Conservation (phyloP, 2,888 invertebrate species). For the Julus scanicus region DNA sequence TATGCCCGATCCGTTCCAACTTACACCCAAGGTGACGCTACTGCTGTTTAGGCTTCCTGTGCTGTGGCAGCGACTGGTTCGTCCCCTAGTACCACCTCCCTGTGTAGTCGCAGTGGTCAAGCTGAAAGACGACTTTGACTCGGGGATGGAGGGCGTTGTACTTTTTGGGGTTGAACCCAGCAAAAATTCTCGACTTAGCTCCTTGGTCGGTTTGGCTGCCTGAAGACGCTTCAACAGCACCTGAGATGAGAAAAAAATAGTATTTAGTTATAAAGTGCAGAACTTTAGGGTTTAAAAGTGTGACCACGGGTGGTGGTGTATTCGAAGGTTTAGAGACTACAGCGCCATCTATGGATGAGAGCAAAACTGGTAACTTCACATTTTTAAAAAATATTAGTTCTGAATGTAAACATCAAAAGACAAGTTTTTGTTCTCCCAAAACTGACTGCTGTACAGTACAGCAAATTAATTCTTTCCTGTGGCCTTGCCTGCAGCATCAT, state of each 20-base stretch:
- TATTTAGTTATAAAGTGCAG: too few relatives aligned
- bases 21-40: background rate
- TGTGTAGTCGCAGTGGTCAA: background rate
- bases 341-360: too few relatives aligned
- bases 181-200: conserved; percentile 56
- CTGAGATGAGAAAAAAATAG: conserved; percentile 55
- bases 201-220: conserved; percentile 59
- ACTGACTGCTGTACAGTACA: too few relatives aligned
- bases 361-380: too few relatives aligned
- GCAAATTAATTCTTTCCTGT: too few relatives aligned
- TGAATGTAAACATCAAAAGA: too few relatives aligned
- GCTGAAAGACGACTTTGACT: background rate
- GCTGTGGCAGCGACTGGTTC: conserved; percentile 38
- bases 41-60: conserved; percentile 44
- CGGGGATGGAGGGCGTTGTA: background rate
- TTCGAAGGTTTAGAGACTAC: too few relatives aligned
- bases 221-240: conserved; percentile 60
- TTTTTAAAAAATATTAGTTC: too few relatives aligned
- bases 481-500: too few relatives aligned
- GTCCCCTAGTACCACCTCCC: background rate
- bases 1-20: background rate
- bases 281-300: too few relatives aligned
- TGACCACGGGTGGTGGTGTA: too few relatives aligned
- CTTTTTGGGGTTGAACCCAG: background rate
- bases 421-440: too few relatives aligned